A percentile compares a stretch with the other conserved stretches of the same genome.
Evolutionary conservation across 2,113 vertebrate genomes (phyloP).

Genomic region (Phylloscopus trochilus): DNA sequence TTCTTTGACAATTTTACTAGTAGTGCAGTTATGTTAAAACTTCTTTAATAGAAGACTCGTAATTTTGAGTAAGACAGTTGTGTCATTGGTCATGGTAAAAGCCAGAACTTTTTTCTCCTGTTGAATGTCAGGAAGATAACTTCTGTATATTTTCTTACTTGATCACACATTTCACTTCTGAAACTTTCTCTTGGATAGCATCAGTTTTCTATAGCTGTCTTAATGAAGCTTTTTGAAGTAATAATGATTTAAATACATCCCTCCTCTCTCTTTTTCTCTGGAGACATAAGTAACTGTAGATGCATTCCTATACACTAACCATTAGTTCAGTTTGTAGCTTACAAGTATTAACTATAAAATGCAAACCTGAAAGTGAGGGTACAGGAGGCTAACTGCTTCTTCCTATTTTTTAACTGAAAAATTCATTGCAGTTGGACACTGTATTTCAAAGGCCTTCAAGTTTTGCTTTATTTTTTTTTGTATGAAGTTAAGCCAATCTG

Average conservation of each 20-base stretch:
- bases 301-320: not conserved
- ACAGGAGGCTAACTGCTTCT: not conserved
- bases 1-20: not conserved
- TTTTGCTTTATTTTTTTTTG: not conserved
- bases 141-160: not conserved
- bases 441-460: not conserved
- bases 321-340: not conserved
- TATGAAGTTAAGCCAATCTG: not conserved
- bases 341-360: not conserved
- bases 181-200: not conserved
- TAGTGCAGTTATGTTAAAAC: not conserved
- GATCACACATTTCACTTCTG: not conserved
- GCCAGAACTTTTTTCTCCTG: not conserved
- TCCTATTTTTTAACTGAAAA: not conserved
- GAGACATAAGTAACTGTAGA: not conserved
- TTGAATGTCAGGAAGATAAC: not conserved
- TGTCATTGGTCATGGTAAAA: not conserved
- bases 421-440: not conserved
- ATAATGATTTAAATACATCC: not conserved
- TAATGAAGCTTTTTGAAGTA: not conserved
- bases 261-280: not conserved
- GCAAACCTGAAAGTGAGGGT: not conserved
- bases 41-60: not conserved
- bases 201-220: not conserved
- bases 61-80: not conserved